These are phyloP conservation scores for Anastrepha ludens DNA, from an alignment of 1,140 invertebrate species.

Conservation along the genomic window DNA sequence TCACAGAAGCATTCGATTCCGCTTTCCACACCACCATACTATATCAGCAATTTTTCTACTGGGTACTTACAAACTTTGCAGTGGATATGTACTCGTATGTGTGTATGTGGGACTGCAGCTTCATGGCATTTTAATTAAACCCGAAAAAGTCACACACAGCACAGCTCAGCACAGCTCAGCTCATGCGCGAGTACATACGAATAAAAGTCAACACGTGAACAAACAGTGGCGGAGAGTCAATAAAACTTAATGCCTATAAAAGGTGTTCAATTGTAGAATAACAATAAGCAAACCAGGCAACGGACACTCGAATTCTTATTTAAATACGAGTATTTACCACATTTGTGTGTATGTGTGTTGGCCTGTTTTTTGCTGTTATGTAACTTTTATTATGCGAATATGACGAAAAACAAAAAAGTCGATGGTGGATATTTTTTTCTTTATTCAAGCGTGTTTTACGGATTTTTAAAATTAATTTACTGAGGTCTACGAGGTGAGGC, in stretches of 20 bases:
- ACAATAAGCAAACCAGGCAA: neutral
- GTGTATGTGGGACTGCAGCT: neutral
- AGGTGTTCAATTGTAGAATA: conserved; percentile 30
- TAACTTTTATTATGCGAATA: no score
- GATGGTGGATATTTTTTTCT: no score
- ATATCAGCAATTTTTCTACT: neutral
- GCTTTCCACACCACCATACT: no score
- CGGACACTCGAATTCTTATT: neutral
- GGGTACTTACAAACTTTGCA: neutral
- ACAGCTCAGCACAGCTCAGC: neutral
- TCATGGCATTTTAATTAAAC: conserved; percentile 46
- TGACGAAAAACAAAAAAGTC: no score
- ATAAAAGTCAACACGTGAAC: conserved; percentile 18
- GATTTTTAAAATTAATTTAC: no score
- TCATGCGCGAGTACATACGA: neutral
- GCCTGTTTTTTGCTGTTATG: no score
- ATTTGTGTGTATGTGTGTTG: neutral
- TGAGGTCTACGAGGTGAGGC: no score
- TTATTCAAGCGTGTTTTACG: no score
- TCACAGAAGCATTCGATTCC: no score
- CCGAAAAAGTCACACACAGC: conserved; percentile 26
- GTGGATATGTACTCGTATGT: neutral
- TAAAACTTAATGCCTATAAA: conserved; percentile 45
- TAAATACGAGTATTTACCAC: neutral
- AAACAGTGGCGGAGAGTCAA: conserved; percentile 15